A percentile compares a stretch with the other conserved stretches of the same genome.
Evolutionary conservation across 2,113 vertebrate genomes (phyloP).

Genomic region (Madoqua kirkii): DNA sequence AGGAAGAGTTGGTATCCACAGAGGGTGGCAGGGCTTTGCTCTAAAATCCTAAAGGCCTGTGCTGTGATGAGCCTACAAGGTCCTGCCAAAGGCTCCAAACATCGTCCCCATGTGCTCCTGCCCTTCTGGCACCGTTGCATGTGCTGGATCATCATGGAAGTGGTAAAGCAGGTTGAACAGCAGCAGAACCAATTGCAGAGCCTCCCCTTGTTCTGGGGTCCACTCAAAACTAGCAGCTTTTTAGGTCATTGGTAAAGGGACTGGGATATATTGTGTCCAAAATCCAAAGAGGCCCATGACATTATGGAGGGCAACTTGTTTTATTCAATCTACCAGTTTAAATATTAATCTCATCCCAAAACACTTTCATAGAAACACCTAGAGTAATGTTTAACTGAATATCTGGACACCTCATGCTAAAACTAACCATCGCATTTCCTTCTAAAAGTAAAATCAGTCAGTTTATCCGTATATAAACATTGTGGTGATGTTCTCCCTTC

Average conservation of each 20-base stretch:
- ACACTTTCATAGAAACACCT: neutral
- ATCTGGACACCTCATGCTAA: neutral
- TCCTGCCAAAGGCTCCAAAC: neutral
- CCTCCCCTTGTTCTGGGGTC: neutral
- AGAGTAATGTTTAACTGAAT: neutral
- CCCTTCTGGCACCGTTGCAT: accelerated
- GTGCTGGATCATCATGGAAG: neutral
- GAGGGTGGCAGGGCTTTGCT: neutral
- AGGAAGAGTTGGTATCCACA: neutral
- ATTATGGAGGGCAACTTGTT: neutral
- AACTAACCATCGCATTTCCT: neutral
- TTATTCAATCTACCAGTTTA: neutral
- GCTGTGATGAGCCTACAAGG: neutral
- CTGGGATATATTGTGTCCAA: neutral
- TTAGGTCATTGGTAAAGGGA: neutral
- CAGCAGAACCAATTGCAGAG: neutral
- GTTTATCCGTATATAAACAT: neutral
- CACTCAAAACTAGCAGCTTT: neutral
- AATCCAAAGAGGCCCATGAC: neutral
- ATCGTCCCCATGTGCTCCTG: neutral
- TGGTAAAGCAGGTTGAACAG: neutral
- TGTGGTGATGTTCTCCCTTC: neutral
- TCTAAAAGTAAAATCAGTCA: neutral
- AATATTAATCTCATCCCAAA: neutral
- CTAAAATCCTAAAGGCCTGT: neutral